These are phyloP conservation scores for Microhierax caerulescens DNA, from an alignment of 2,797 vertebrate species.

Conservation along the genomic window DNA sequence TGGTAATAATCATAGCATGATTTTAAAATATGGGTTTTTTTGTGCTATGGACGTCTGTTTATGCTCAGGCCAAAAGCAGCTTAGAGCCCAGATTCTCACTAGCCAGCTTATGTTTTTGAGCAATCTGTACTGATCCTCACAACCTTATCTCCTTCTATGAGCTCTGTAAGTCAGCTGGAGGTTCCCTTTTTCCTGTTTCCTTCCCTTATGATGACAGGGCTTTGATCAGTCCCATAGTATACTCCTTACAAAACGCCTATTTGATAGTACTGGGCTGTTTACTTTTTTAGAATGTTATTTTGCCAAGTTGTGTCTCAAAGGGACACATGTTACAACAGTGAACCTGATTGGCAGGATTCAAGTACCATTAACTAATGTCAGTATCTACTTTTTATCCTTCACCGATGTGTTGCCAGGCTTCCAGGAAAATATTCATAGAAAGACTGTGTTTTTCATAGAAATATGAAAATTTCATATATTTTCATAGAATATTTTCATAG, in stretches of 20 bases:
- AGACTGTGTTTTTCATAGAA: too few species aligned
- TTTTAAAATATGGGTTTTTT: background rate
- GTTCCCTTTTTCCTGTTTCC: background rate
- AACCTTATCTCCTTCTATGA: background rate
- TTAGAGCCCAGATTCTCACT: background rate
- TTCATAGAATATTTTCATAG: too few species aligned
- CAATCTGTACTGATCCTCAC: background rate
- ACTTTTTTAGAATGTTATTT: background rate
- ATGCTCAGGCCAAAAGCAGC: background rate
- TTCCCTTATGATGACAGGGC: background rate
- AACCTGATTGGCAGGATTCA: background rate
- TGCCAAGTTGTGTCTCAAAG: background rate
- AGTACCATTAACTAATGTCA: background rate
- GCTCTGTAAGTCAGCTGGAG: background rate
- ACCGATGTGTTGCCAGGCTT: background rate
- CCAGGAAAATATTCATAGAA: background rate
- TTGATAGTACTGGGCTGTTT: background rate
- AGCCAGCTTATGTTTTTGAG: background rate
- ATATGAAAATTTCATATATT: too few species aligned
- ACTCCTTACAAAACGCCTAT: background rate
- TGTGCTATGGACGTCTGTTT: background rate
- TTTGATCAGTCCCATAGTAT: background rate
- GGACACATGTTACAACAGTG: background rate
- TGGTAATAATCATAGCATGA: background rate
- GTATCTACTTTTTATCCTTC: background rate